Evolutionary conservation across 2,888 invertebrate species (phyloP), one percentile per base, ranked within the genome.

Genomic region (Phlogophora meticulosa): DNA sequence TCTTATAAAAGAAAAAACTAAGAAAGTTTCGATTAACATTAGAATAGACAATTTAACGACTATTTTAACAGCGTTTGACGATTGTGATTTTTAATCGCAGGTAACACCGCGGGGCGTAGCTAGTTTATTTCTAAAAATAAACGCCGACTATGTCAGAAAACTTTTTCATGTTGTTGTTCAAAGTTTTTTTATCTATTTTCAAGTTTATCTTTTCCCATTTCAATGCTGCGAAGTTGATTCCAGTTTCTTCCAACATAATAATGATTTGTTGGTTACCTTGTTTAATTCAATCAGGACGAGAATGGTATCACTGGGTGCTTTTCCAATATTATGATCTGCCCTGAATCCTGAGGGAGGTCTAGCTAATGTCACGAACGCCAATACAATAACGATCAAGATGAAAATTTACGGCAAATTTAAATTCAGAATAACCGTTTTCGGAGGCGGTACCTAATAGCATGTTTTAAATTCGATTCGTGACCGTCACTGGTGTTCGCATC

Each of bases 391-490:
- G 38, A 17, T 52, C n/a, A 48, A 63, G 40, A 24, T 28, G 43
- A 52, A 7, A 38, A 28, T 66, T 72, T 46, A 58, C 24, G 48
- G 52, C 32, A 51, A 57, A 78, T 70, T 74, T 57, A 66, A 78
- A 49, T 73, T 63, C 63, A 7, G 58, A 73, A 43, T 59, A 43
- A 70, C 15, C 48, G 36, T 59, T 59, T 17, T 60, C 15, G 11
- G 40, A 56, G 42, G 17, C 32, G 28, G 38, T 32, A 48, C 20
- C 22, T 38, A 68, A 61, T 64, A 42, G 55, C 34, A 46, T 48
- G 51, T 56, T 72, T 66, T 52, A 76, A 75, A 81, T 81, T 81
- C 64, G 34, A 63, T 69, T 58, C 82, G 77, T 82, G 81, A 69
- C 80, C 58, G 34, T 38, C 49, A 13, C 43, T 56, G 51, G 49